Percentiles rank a stretch among this genome's conserved stretches.
These are phyloP conservation scores for Phylloscopus trochilus DNA, from an alignment of 2,113 vertebrate species.

Conservation along the genomic window DNA sequence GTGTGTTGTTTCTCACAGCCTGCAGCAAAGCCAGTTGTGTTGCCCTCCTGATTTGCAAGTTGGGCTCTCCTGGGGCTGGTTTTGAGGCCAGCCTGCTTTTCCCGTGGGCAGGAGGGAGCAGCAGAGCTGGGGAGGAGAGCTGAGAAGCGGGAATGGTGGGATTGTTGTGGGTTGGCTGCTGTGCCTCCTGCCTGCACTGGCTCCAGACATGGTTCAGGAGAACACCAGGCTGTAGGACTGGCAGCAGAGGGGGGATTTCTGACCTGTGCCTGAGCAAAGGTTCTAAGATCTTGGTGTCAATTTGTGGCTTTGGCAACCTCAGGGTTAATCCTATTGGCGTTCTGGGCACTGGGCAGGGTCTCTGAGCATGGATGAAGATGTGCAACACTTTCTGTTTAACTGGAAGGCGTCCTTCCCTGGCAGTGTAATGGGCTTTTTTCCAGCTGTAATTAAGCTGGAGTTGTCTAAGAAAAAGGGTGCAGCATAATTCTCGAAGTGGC, in stretches of 20 bases:
- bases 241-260: not conserved
- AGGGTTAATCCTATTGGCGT: not conserved
- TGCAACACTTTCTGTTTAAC: not conserved
- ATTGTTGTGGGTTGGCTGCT: not conserved
- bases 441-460: not conserved
- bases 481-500: not conserved
- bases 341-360: not conserved
- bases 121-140: not conserved
- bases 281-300: not conserved
- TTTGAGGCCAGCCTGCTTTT: not conserved
- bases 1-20: conserved; percentile 28
- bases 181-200: not conserved
- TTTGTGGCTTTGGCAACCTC: not conserved
- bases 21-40: conserved; percentile 12
- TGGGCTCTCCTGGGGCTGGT: conserved; percentile 12
- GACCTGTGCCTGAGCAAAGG: not conserved
- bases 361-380: not conserved
- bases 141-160: not conserved
- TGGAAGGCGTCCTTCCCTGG: fast-evolving
- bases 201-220: not conserved
- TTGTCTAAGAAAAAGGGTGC: not conserved
- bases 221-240: not conserved
- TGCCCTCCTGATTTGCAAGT: conserved; percentile 30
- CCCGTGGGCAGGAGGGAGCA: not conserved
- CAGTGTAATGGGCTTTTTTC: not conserved